A percentile compares a stretch with the other conserved stretches of the same genome.
phyloP scores from a whole-genome alignment of 1,140 invertebrate genomes.

The Anastrepha obliqua region DNA sequence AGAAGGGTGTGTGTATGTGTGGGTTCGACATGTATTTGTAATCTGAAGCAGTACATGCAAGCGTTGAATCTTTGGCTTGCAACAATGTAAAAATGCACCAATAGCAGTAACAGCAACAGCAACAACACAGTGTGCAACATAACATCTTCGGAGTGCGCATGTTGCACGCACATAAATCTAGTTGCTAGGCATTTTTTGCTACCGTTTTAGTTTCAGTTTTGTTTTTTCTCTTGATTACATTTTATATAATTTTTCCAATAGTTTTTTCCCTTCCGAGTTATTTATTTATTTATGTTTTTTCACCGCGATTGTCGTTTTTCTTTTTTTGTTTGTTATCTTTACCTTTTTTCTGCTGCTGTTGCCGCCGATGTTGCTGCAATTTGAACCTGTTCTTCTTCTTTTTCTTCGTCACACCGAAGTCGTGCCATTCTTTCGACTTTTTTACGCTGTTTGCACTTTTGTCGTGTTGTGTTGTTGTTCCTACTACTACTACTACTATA shows the following conservation, averaged over 20 bases:
- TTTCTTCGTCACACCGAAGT: background rate
- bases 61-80: background rate
- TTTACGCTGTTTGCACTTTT: background rate
- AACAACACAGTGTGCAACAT: background rate
- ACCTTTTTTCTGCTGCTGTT: background rate
- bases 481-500: too few species aligned
- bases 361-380: background rate
- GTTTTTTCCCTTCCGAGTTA: too few species aligned
- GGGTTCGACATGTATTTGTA: background rate
- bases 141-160: background rate
- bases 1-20: background rate
- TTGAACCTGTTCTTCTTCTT: slow-evolving; percentile 32
- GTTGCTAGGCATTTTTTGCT: too few species aligned
- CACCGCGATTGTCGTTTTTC: too few species aligned
- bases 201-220: too few species aligned
- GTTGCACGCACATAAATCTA: background rate
- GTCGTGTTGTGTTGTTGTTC: background rate
- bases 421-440: background rate
- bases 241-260: too few species aligned
- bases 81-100: background rate
- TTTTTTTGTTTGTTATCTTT: background rate
- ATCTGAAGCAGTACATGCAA: background rate
- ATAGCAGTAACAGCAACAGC: background rate
- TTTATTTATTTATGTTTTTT: too few species aligned
- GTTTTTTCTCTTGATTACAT: too few species aligned